A percentile compares a stretch with the other conserved stretches of the same genome.
These are phyloP conservation scores for Drosophila algonquin DNA, from an alignment of 2,888 invertebrate genomes.

Conservation along the genomic window DNA sequence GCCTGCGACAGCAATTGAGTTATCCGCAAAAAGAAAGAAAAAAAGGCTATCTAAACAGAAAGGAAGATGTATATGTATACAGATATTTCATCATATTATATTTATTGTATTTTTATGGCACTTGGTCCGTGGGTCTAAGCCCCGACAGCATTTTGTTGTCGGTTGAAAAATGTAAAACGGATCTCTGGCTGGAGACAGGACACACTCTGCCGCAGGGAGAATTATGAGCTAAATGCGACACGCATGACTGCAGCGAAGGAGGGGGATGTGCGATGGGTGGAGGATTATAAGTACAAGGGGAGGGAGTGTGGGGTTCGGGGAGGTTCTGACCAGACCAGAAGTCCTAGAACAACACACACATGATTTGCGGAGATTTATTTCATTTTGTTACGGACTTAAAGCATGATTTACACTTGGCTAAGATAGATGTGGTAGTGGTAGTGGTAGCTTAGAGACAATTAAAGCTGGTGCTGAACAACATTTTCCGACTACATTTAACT, in stretches of 20 bases:
- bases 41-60: constrained; percentile 64
- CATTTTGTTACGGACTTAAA: constrained; percentile 15
- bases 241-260: constrained; percentile 38
- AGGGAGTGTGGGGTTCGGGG: neutral
- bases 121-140: constrained; percentile 59
- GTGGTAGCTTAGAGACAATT: too few species aligned
- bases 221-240: constrained; percentile 75
- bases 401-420: constrained; percentile 24
- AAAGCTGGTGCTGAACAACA: neutral
- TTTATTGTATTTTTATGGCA: constrained; percentile 78
- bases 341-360: constrained; percentile 22
- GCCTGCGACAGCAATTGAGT: constrained; percentile 69
- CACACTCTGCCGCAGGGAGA: constrained; percentile 49
- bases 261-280: neutral
- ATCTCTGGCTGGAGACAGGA: constrained; percentile 28
- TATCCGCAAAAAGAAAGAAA: constrained; percentile 53
- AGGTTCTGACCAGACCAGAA: constrained; percentile 5
- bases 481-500: constrained; percentile 32
- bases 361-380: constrained; percentile 66
- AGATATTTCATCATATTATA: constrained; percentile 44
- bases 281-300: neutral
- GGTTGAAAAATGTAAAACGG: constrained; percentile 70
- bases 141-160: constrained; percentile 61
- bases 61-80: constrained; percentile 24
- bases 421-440: constrained; percentile 1